Base-by-base conservation (phyloP, 1,140 invertebrate genomes). In the Bathynomus jamesi region DNA sequence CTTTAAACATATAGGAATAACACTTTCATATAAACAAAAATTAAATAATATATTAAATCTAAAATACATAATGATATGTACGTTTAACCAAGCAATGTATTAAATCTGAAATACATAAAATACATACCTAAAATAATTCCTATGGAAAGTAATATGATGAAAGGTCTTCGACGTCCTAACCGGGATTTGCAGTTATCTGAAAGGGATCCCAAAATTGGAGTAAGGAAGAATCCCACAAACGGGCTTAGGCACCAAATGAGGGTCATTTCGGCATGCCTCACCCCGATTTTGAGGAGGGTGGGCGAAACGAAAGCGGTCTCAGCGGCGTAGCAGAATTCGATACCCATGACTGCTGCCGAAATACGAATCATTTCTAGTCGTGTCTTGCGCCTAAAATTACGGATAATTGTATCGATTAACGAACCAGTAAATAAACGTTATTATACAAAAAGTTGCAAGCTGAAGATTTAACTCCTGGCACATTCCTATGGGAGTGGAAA, bases 251-350 rank as follows among this genome's bases (percentile, higher is more conserved):
- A 95, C 95, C 95, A 98, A 21, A 96, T 92, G 31, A 98, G 83
- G 0, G 94, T 96, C 93, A 98, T 97, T 78, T 92, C 90, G 73
- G 91, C 85, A 84, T 94, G 88, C 69, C 91, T 89, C 0, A 97
- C 90, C 11, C 95, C 95, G 69, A 97, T 93, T 83, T 95, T 93
- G 0, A 98, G 86, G 10, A 98, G 82, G 0, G 94, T 96, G 0
- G 96, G 95, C 1, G 93, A 97, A 0, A 98, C 95, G 83, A 98
- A 98, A 0, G 95, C 95, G 0, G 96, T 96, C 84, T 98, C 95
- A 0, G 94, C 95, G 0, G 96, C 93, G 79, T 98, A 98, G 0
- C 94, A 96, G 82, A 98, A 95, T 82, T 98, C 96, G 61, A 98
- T 97, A 0, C 96, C 95, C 90, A 95, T 96, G 0, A 98, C 95